Evolutionary conservation across 2,797 vertebrate species (phyloP).

Genomic region (Natrix natrix): DNA sequence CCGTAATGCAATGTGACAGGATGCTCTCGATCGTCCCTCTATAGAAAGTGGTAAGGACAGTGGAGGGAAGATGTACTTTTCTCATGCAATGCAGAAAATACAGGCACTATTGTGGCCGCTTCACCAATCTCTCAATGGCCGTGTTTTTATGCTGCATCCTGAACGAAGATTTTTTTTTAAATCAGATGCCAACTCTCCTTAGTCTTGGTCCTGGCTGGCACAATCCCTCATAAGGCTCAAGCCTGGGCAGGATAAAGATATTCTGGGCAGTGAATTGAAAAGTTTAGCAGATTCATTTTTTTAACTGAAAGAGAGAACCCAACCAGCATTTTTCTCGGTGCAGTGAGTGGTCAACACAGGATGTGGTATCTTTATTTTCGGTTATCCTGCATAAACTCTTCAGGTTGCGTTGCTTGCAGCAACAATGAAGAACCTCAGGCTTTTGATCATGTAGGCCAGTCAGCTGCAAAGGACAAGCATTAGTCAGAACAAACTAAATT

Average conservation of each 20-base stretch:
- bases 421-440: neutral
- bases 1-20: too few relatives aligned
- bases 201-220: neutral
- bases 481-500: neutral
- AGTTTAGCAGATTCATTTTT: neutral
- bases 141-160: neutral
- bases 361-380: neutral
- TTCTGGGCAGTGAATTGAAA: neutral
- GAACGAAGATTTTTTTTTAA: neutral
- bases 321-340: neutral
- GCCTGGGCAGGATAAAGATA: neutral
- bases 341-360: neutral
- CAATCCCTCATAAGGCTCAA: neutral
- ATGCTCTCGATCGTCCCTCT: too few relatives aligned
- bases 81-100: too few relatives aligned
- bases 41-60: too few relatives aligned
- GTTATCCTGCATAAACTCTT: neutral
- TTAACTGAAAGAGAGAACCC: neutral
- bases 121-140: too few relatives aligned
- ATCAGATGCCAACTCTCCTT: neutral
- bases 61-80: too few relatives aligned
- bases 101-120: too few relatives aligned
- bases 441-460: neutral
- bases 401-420: neutral
- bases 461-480: neutral